These are phyloP conservation scores for Drosophila demipolita DNA, from an alignment of 2,888 invertebrate species.

Conservation along the genomic window DNA sequence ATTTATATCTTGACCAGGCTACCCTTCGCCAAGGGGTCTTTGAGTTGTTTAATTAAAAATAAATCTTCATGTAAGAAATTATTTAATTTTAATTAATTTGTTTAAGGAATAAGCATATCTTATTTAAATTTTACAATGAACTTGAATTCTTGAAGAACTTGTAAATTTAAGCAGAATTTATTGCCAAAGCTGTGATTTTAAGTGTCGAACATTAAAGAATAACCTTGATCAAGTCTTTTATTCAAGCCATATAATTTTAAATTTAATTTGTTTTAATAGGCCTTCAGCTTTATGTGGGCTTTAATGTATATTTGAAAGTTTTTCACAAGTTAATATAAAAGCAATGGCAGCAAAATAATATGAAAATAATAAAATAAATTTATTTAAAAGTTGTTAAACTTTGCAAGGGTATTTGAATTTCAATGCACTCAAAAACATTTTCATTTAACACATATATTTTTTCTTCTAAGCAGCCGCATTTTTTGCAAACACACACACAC, in stretches of 20 bases:
- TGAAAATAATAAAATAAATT: not conserved
- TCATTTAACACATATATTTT: slow-evolving; percentile 25
- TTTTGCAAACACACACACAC: slow-evolving; percentile 35
- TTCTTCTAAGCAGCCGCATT: slow-evolving; percentile 44
- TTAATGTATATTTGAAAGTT: not conserved
- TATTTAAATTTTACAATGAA: not conserved
- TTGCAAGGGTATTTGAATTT: slow-evolving; percentile 25
- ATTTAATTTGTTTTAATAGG: not conserved
- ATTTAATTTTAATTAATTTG: not conserved
- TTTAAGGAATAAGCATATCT: not conserved
- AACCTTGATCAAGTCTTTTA: not conserved
- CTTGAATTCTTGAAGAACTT: no score
- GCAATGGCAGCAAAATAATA: no score
- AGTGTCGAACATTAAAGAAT: not conserved
- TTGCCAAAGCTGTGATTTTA: not conserved
- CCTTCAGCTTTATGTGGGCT: not conserved
- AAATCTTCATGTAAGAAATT: not conserved
- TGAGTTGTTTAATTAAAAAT: not conserved
- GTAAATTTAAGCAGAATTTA: not conserved
- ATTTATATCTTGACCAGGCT: slow-evolving; percentile 10
- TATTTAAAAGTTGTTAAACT: not conserved
- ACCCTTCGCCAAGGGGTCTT: slow-evolving; percentile 18
- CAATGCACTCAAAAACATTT: not conserved
- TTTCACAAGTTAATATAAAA: not conserved
- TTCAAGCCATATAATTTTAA: not conserved